These are phyloP conservation scores for Mus spicilegus DNA, from an alignment of 2,113 vertebrate species.

Conservation along the genomic window DNA sequence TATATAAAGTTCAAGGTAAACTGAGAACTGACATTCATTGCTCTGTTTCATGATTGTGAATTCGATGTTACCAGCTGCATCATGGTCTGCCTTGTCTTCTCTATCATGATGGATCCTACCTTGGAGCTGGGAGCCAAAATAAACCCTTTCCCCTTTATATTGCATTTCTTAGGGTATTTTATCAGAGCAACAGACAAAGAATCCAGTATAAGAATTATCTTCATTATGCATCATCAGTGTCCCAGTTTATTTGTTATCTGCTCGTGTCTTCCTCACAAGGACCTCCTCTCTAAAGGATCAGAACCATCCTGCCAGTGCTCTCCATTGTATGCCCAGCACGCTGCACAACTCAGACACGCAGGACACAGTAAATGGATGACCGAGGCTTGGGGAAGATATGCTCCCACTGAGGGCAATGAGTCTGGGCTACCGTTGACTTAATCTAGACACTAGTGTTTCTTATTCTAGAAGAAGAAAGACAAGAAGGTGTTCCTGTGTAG, in stretches of 20 bases:
- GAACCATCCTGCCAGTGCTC: not conserved
- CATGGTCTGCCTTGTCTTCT: not conserved
- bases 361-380: not conserved
- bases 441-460: not conserved
- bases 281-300: not conserved
- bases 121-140: not conserved
- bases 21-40: not conserved
- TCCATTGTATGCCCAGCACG: not conserved
- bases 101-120: no score
- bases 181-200: not conserved
- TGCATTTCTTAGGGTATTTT: not conserved
- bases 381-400: not conserved
- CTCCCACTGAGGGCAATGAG: not conserved
- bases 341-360: not conserved
- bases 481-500: not conserved
- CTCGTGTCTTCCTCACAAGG: not conserved
- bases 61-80: not conserved
- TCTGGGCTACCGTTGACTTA: not conserved
- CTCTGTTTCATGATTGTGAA: not conserved
- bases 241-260: not conserved
- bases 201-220: not conserved
- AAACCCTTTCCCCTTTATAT: no score
- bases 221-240: not conserved
- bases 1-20: not conserved
- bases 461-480: not conserved